Evolutionary conservation across 2,113 vertebrate genomes (phyloP).

Genomic region (Pterocles burchelli): DNA sequence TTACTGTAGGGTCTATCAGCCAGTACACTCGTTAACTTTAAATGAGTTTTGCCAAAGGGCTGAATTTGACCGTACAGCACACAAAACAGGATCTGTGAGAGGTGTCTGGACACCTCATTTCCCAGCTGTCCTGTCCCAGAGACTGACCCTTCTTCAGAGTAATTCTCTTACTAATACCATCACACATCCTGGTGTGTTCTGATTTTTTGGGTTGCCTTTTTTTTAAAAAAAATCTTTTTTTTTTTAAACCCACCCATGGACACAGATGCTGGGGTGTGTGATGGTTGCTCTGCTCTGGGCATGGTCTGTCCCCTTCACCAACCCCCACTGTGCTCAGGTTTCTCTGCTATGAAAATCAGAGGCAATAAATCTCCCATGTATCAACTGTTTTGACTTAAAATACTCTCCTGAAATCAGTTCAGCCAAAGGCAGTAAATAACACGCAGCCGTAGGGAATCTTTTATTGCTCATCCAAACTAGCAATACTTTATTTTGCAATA

Average conservation of each 20-base stretch:
- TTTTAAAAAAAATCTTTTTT: no score
- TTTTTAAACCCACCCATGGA: background rate
- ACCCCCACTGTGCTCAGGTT: background rate
- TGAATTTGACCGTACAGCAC: background rate
- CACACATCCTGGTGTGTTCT: rapidly evolving
- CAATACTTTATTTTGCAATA: background rate
- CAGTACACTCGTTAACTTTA: background rate
- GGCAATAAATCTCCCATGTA: background rate
- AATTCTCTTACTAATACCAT: background rate
- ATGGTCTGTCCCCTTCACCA: background rate
- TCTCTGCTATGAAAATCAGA: background rate
- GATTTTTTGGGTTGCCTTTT: background rate
- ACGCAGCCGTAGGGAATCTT: background rate
- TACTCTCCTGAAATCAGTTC: background rate
- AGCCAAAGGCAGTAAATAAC: conserved; percentile 6
- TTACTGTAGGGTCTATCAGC: background rate
- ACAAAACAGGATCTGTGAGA: background rate
- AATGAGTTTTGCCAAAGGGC: background rate
- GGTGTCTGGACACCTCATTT: background rate
- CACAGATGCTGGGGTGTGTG: background rate
- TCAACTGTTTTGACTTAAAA: conserved; percentile 17
- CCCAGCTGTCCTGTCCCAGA: background rate
- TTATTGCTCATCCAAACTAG: conserved; percentile 11
- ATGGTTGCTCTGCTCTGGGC: background rate
- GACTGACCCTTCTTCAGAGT: background rate